phyloP scores from a whole-genome alignment of 2,888 invertebrate species.

The Agriotes lineatus region DNA sequence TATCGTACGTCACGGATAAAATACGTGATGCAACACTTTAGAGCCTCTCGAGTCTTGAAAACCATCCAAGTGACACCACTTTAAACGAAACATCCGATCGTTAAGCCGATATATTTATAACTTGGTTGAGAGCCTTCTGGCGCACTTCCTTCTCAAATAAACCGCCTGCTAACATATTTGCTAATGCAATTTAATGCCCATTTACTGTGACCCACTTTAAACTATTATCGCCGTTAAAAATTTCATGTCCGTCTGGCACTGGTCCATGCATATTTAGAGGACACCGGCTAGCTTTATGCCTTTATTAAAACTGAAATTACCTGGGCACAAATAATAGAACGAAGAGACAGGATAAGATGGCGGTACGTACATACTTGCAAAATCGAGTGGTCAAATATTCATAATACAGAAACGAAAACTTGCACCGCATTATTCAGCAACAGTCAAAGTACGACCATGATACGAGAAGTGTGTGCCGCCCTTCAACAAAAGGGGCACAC shows the following conservation, averaged over 20 bases:
- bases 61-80: constrained; percentile 42
- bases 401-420: too few species aligned
- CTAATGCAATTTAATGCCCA: constrained; percentile 29
- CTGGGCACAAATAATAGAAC: too few species aligned
- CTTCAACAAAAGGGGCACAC: too few species aligned
- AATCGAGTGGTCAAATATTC: too few species aligned
- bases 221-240: constrained; percentile 8
- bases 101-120: constrained; percentile 39
- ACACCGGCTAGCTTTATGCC: too few species aligned
- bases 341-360: too few species aligned
- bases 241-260: background rate
- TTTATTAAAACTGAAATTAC: too few species aligned
- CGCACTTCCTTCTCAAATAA: constrained; percentile 27
- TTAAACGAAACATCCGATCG: constrained; percentile 37
- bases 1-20: constrained; percentile 37
- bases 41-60: constrained; percentile 36
- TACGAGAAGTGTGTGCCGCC: too few species aligned
- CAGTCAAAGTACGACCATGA: too few species aligned
- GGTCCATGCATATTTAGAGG: too few species aligned
- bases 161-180: constrained; percentile 23
- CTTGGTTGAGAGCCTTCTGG: constrained; percentile 30
- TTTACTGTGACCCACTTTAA: constrained; percentile 27
- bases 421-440: too few species aligned
- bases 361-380: too few species aligned
- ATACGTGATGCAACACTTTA: constrained; percentile 38